These are phyloP conservation scores for Stichodactyla helianthus DNA, from an alignment of 64 coral and sea anemone species.

Conservation along the genomic window DNA sequence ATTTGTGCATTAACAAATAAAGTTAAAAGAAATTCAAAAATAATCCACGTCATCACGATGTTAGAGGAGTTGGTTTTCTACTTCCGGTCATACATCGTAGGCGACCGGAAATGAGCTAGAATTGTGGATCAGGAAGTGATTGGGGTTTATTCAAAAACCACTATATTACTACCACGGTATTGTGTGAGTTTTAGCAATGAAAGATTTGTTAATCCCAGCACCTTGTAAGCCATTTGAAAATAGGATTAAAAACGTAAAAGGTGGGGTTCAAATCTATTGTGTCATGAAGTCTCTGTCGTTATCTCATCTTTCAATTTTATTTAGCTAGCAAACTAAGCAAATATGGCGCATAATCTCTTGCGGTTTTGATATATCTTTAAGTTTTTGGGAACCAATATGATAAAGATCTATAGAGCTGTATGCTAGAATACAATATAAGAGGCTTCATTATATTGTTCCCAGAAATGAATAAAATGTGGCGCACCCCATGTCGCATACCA, in stretches of 20 bases:
- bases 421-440: background rate
- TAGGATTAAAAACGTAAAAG: background rate
- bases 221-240: background rate
- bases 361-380: background rate
- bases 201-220: background rate
- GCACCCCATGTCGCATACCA: background rate
- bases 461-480: background rate
- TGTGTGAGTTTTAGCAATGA: background rate
- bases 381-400: too few species aligned
- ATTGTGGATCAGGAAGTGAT: background rate
- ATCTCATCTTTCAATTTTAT: too few species aligned
- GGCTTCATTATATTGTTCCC: too few species aligned
- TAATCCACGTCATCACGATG: background rate
- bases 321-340: too few species aligned
- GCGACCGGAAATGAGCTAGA: background rate
- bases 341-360: background rate
- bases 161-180: background rate
- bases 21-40: background rate
- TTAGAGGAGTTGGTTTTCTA: background rate
- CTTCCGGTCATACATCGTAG: conserved; percentile 5
- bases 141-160: background rate
- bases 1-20: background rate
- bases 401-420: background rate
- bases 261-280: background rate
- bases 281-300: background rate